Conservation (phyloP, 2,888 invertebrate genomes). For the Eristalis arbustorum region DNA sequence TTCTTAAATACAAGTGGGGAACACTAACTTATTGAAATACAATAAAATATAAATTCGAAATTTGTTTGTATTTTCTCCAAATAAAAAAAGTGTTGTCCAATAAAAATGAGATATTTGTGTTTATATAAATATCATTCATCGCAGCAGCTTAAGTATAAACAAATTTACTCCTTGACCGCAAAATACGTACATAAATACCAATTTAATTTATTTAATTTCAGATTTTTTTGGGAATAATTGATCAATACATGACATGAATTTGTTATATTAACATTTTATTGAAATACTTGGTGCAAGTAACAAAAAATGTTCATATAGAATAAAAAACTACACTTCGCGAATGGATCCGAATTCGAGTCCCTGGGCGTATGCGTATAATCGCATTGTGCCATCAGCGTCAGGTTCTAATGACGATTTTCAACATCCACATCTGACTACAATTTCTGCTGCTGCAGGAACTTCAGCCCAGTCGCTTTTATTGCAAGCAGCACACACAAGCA, state of each 20-base stretch:
- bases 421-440: slow-evolving; percentile 85
- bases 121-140: slow-evolving; percentile 20
- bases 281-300: not conserved
- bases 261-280: not conserved
- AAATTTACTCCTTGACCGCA: not conserved
- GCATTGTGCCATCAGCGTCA: slow-evolving; percentile 86
- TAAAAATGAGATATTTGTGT: not conserved
- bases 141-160: slow-evolving; percentile 22
- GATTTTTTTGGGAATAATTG: not conserved
- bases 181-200: not conserved
- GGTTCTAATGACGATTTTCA: slow-evolving; percentile 86
- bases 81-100: not conserved
- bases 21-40: not conserved
- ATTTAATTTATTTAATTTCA: not conserved
- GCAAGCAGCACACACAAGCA: slow-evolving; percentile 84
- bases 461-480: slow-evolving; percentile 86
- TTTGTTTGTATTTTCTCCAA: not conserved
- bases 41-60: not conserved
- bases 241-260: not conserved
- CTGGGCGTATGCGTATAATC: slow-evolving; percentile 93
- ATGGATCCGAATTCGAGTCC: slow-evolving; percentile 94
- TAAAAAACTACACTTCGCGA: slow-evolving; percentile 32
- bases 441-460: slow-evolving; percentile 81
- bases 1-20: not conserved
- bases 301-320: not conserved